Evolutionary conservation across 2,113 vertebrate species (phyloP), one percentile per base, ranked within the genome.

Genomic region (Myiagra hebetior): DNA sequence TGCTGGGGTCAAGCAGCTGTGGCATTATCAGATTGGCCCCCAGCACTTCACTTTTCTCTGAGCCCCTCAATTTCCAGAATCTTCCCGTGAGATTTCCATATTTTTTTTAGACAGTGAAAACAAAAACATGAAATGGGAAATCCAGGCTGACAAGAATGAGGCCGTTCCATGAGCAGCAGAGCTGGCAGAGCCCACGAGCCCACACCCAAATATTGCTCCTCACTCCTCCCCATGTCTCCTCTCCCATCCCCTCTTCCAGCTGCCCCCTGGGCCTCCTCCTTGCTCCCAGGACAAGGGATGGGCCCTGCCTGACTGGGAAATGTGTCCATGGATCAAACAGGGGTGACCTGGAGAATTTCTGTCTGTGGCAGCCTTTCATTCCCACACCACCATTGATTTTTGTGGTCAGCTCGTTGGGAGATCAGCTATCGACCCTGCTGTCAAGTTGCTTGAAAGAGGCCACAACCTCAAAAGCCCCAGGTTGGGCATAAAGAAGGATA

Each of bases 291-390:
- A 47, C 41, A 35, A 55, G 60, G 31, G 47, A 11, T 8, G 9
- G 33, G n/a, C 37, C 37, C 42, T 79, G n/a, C 8, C 46, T 2
- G 2, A 11, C 26, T 46, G 49, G 4, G 27, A 15, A 31, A 11
- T 0, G 0, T 9, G 12, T 35, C 73, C 23, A 2, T 0, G 1
- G 20, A 18, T 62, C 76, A 41, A 11, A 15, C 5, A 15, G 13
- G 37, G 24, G 3, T 42, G 22, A 37, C 37, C 21, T 0, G 1
- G 20, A 31, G 46, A 77, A 2, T 18, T 57, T 23, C 30, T n/a
- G 19, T 26, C 42, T 2, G 7, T 19, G 35, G 24, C 67, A 63
- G 15, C 63, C 46, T 91, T 62, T 84, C 13, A 1, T 33, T 90
- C 56, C 56, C 35, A 27, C 31, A 57, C 23, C 81, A 35, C 37